Evolutionary conservation across 1,140 invertebrate species (phyloP).

Genomic region (Polypedilum pembai): DNA sequence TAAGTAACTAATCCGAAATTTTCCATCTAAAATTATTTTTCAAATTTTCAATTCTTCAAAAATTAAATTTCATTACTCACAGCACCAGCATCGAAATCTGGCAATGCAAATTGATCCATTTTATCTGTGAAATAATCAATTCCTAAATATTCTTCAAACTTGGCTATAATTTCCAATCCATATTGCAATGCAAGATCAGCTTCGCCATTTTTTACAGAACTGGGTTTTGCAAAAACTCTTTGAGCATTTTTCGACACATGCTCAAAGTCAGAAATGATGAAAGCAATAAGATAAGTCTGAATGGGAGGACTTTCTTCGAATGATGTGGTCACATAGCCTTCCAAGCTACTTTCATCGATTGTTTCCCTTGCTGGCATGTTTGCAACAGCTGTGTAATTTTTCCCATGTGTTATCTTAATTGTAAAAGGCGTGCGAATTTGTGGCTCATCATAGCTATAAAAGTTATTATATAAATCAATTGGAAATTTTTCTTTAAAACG

Average conservation of each 20-base stretch:
- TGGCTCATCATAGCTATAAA: slow-evolving; percentile 24
- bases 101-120: slow-evolving; percentile 77
- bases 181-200: slow-evolving; percentile 38
- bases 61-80: slow-evolving; percentile 44
- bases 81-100: slow-evolving; percentile 72
- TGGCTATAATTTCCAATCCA: slow-evolving; percentile 28
- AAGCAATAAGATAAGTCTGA: slow-evolving; percentile 71
- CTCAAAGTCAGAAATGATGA: slow-evolving; percentile 60
- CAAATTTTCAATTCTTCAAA: slow-evolving; percentile 62
- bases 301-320: slow-evolving; percentile 45
- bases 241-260: not conserved
- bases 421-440: slow-evolving; percentile 31
- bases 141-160: slow-evolving; percentile 36
- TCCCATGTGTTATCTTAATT: slow-evolving; percentile 50
- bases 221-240: not conserved
- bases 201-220: slow-evolving; percentile 1
- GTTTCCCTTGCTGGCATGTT: slow-evolving; percentile 48
- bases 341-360: slow-evolving; percentile 14
- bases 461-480: not conserved
- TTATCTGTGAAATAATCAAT: slow-evolving; percentile 40
- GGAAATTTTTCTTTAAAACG: not conserved
- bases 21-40: slow-evolving; percentile 58
- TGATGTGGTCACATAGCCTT: slow-evolving; percentile 52
- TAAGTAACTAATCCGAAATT: slow-evolving; percentile 81
- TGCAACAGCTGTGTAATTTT: slow-evolving; percentile 47